Base-by-base conservation (phyloP, 2,888 invertebrate genomes). In the Lithophane socia region DNA sequence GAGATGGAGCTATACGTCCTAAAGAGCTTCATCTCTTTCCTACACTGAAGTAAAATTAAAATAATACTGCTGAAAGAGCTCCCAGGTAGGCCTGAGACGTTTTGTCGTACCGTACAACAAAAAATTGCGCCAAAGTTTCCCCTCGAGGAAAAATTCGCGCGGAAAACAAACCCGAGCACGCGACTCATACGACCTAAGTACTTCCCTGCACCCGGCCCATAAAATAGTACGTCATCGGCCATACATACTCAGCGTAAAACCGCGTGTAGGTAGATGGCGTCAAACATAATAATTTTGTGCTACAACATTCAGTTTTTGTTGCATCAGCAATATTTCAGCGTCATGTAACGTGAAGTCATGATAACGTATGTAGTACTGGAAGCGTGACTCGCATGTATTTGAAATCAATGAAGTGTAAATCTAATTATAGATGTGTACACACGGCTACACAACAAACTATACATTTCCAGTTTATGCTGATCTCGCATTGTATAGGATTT, bases 251-350 rank as follows among this genome's bases (percentile, higher is more conserved):
- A 37, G 52, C 49, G 49, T 77, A 49, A 65, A 75, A 37, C 47
- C 75, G 47, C 21, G 13, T 18, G 60, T 42, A 16, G 16, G 2
- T 12, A n/a, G 16, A 44, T 54, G 61, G 24, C 77, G 61, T 54
- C 54, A 47, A 79, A 69, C 79, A 66, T 66, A 49, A 77, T 77
- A 76, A 65, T 49, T 24, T 1, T 58, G 3, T 66, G 12, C 9
- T 16, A 42, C 54, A 76, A 75, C 49, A 66, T 58, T 52, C 21
- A 42, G 24, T 64, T 49, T 4, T 49, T 49, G 29, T 79, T 82
- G 82, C 79, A 67, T 79, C 74, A 79, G 78, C 77, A 60, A 80
- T 64, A 80, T 64, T 37, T 37, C 37, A 37, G 37, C 13, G 47
- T 65, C 49, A 21, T 49, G 37, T 13, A 65, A 21, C 47, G 54